Conservation (phyloP, 2,113 vertebrate genomes). For the Sebastes fasciatus region DNA sequence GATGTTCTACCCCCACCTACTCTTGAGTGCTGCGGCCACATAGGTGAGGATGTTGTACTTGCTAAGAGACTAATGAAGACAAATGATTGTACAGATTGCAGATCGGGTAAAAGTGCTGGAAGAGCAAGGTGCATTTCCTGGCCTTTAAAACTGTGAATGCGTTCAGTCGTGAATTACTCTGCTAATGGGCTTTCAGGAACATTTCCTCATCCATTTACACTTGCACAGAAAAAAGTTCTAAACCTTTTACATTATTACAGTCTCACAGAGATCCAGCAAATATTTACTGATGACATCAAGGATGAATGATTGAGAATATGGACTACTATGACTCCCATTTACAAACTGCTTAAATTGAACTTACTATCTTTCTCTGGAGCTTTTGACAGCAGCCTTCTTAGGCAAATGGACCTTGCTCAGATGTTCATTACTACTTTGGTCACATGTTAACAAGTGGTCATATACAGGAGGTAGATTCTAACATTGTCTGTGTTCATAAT, state of each 20-base stretch:
- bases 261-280: background rate
- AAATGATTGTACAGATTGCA: constrained; percentile 40
- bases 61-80: constrained; percentile 62
- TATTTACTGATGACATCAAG: background rate
- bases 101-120: constrained; percentile 29
- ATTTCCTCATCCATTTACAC: constrained; percentile 12
- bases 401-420: no score
- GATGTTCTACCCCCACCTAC: background rate
- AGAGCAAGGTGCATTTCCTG: constrained; percentile 21
- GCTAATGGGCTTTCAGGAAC: constrained; percentile 36
- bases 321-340: background rate
- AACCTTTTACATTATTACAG: background rate
- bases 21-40: background rate
- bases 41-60: constrained; percentile 43
- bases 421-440: background rate
- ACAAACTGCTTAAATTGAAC: background rate
- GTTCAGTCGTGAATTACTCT: constrained; percentile 47
- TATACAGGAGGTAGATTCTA: background rate
- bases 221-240: background rate
- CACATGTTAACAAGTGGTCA: background rate
- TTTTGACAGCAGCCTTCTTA: no score
- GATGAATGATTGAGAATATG: background rate
- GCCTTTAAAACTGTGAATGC: constrained; percentile 17
- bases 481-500: background rate
- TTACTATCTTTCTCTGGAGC: no score